Base-by-base conservation (phyloP, 2,113 vertebrate genomes). In the Desmodus rotundus region DNA sequence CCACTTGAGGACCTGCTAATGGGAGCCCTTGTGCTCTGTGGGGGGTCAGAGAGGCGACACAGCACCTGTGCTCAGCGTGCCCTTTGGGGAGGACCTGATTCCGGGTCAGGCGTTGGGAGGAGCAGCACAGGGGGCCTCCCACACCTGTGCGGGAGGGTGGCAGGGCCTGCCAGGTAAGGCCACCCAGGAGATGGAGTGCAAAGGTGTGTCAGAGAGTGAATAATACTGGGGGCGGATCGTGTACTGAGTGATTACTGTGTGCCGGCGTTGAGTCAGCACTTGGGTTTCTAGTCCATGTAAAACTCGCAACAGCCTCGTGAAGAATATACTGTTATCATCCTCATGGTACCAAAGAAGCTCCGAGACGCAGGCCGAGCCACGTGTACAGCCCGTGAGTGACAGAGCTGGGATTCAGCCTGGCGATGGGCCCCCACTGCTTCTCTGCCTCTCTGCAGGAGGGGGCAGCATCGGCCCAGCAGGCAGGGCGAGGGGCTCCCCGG, bases 381-480 rank as follows among this genome's bases (percentile, higher is more conserved):
- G 43, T 4, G 28, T 9, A 36, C 17, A 43, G 45, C 72, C 63
- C 6, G 41, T 47, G 28, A 38, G 28, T 20, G 2, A 36, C 72
- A 63, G 63, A 41, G 26, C 41, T 22, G 26, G 36, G 6, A 13
- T 13, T 13, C 1, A 1, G 61, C 19, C 47, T 16, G 54, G 47
- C 31, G 10, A 45, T 15, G 0, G 0, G 88, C 16, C 33, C n/a
- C n/a, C 2, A 0, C 56, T 3, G 28, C 15, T 17, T 5, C 47
- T 7, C 36, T 15, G 12, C 36, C 43, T n/a, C 56, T 28, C 8
- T 45, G 87, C 7, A 24, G 73, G 91, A 33, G 43, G 50, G 3
- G 26, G n/a, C 41, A 7, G 12, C 4, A 0, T 3, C 43, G 61
- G 33, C n/a, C 61, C 0, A 1, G 24, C 52, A 22, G 28, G 12